Percentiles rank a stretch among this genome's conserved stretches.
phyloP scores from a whole-genome alignment of 1,140 invertebrate species.

The Penaeus indicus region DNA sequence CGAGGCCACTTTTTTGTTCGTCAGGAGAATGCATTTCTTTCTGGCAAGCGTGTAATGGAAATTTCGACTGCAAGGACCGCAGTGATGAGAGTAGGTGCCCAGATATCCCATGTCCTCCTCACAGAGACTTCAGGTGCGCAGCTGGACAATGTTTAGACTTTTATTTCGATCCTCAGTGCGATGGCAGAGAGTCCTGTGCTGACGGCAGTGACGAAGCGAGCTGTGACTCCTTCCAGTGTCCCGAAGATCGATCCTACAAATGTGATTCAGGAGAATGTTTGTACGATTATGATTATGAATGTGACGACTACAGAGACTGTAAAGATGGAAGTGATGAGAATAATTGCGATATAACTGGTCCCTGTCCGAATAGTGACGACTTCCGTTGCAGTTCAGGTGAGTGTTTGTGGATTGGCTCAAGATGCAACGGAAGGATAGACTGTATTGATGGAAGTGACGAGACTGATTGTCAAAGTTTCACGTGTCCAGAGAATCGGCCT shows the following conservation, averaged over 20 bases:
- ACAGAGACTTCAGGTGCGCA: not conserved
- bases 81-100: constrained; percentile 16
- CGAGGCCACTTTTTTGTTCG: not conserved
- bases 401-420: not conserved
- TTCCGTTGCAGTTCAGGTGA: constrained; percentile 16
- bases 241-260: not conserved
- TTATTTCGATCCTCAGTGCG: not conserved
- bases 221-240: not conserved
- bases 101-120: not conserved
- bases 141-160: not conserved
- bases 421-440: not conserved
- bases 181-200: not conserved
- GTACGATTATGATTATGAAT: not conserved
- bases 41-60: not conserved
- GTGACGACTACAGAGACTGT: not conserved
- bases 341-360: not conserved
- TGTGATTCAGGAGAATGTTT: constrained; percentile 1
- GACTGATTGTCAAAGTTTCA: not conserved
- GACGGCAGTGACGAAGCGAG: constrained; percentile 15
- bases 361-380: not conserved
- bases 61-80: not conserved
- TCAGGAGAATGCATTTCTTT: constrained; percentile 9
- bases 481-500: not conserved
- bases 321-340: constrained; percentile 7
- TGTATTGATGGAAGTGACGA: not conserved